These are phyloP conservation scores for Columbina picui DNA, from an alignment of 2,113 vertebrate genomes.

Conservation along the genomic window DNA sequence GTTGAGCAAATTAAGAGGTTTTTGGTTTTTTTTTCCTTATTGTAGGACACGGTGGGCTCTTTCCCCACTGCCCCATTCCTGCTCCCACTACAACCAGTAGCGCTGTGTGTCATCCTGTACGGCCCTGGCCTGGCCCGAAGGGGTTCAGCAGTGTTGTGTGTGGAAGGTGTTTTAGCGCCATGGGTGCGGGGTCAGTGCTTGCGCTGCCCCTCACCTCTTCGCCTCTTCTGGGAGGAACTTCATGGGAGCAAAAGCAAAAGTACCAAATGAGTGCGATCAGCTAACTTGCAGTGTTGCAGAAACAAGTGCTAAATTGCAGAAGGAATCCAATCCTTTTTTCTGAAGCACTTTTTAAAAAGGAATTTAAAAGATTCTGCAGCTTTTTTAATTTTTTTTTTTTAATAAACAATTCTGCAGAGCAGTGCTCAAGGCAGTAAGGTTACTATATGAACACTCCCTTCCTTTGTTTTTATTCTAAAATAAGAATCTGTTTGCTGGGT, in stretches of 20 bases:
- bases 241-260: neutral
- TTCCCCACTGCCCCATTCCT: neutral
- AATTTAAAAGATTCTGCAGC: neutral
- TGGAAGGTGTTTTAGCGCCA: neutral
- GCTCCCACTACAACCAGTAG: neutral
- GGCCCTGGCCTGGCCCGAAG: neutral
- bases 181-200: neutral
- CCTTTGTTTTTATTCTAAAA: neutral
- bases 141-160: rapidly evolving
- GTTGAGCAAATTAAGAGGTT: neutral
- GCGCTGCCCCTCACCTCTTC: neutral
- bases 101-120: neutral
- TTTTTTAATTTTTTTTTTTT: neutral
- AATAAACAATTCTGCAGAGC: neutral
- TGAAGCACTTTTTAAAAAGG: neutral
- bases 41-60: neutral
- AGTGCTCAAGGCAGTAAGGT: neutral
- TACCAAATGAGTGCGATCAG: neutral
- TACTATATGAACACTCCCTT: neutral
- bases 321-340: neutral
- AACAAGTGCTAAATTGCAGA: neutral
- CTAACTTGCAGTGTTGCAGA: neutral
- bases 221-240: neutral
- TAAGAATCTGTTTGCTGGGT: neutral
- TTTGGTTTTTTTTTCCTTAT: neutral